These are phyloP conservation scores for Ips nitidus DNA, from an alignment of 1,140 invertebrate species.

Conservation along the genomic window DNA sequence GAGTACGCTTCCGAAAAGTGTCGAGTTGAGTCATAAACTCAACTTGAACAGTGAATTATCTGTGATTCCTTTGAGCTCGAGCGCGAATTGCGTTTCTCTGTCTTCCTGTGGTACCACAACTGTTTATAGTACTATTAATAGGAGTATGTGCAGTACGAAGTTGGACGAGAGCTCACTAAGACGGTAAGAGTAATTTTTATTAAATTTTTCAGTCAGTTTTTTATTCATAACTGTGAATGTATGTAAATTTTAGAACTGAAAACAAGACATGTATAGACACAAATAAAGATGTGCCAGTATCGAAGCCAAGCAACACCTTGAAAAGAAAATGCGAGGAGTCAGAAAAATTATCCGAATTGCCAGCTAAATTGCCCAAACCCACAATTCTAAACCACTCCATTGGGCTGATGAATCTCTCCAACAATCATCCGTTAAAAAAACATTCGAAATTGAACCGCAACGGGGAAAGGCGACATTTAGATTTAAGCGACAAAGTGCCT, in stretches of 20 bases:
- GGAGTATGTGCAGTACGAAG: constrained; percentile 42
- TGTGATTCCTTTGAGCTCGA: constrained; percentile 13
- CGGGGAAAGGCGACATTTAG: constrained; percentile 24
- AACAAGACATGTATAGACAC: not conserved
- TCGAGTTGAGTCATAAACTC: constrained; percentile 14
- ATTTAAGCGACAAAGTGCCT: constrained; percentile 10
- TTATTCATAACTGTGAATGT: not conserved
- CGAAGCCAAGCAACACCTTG: constrained; percentile 14
- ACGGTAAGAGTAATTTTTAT: constrained; percentile 7
- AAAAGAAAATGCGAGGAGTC: constrained; percentile 39
- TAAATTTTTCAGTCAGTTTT: not conserved
- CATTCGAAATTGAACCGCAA: constrained; percentile 43
- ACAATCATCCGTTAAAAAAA: constrained; percentile 50
- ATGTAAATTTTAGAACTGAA: not conserved
- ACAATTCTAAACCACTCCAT: constrained; percentile 46
- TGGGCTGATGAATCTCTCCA: constrained; percentile 53
- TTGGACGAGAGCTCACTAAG: constrained; percentile 14
- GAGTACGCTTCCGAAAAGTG: constrained; percentile 4
- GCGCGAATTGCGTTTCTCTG: constrained; percentile 21
- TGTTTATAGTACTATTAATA: constrained; percentile 45
- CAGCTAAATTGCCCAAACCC: constrained; percentile 41
- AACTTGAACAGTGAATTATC: constrained; percentile 32
- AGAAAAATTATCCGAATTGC: constrained; percentile 33
- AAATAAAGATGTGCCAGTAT: constrained; percentile 1
- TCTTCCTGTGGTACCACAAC: constrained; percentile 39